These are phyloP conservation scores for Odocoileus virginianus DNA, from an alignment of 2,113 vertebrate species.

Conservation along the genomic window DNA sequence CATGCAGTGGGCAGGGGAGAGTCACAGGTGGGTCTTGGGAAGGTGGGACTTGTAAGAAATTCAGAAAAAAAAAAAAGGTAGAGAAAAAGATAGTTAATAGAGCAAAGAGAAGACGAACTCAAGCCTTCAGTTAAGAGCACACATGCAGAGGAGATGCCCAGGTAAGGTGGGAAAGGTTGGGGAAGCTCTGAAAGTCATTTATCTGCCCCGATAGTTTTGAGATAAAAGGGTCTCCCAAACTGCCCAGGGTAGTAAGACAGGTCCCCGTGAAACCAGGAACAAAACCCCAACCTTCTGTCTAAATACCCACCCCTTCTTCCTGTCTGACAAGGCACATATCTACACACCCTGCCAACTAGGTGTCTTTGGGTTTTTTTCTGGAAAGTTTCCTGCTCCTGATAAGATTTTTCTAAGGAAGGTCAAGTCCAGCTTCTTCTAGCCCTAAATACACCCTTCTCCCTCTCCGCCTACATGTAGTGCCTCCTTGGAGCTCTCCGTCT, in stretches of 20 bases:
- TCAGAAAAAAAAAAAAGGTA: not conserved
- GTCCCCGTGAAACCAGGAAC: slow-evolving; percentile 19
- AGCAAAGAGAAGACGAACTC: not conserved
- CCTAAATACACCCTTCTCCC: not conserved
- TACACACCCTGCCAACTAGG: not conserved
- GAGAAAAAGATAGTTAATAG: not conserved
- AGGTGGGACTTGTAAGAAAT: not conserved
- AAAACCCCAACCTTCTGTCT: not conserved
- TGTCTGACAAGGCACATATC: not conserved
- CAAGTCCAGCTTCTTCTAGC: not conserved
- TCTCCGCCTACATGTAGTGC: not conserved
- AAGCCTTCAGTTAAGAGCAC: not conserved
- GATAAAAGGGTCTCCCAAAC: slow-evolving; percentile 46
- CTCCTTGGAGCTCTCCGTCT: not conserved
- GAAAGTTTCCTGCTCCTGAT: not conserved
- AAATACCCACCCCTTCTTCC: not conserved
- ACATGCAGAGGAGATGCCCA: not conserved
- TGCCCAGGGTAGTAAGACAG: slow-evolving; percentile 38
- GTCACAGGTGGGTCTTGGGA: not conserved
- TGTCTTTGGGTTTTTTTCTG: not conserved
- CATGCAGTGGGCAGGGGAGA: not conserved
- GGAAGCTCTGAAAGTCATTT: not conserved
- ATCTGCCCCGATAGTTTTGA: not conserved
- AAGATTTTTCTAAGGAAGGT: not conserved
- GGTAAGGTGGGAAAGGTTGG: not conserved